Conservation (phyloP, 2,113 vertebrate genomes). For the Dinomys branickii region DNA sequence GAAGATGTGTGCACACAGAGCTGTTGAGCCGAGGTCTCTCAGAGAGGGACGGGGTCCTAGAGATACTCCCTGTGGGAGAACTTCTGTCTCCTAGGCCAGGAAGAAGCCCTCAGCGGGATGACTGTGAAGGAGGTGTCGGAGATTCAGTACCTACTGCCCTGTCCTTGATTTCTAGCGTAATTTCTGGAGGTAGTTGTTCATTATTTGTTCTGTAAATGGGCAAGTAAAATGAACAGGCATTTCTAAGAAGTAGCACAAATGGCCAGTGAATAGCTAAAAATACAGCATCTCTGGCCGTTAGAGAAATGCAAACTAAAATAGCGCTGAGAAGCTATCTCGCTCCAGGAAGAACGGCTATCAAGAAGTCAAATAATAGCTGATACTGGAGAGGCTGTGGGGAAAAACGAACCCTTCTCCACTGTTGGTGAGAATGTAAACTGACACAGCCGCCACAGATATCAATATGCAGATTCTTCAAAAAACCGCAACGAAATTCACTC, state of each 20-base stretch:
- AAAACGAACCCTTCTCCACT: not conserved
- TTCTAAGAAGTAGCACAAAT: not conserved
- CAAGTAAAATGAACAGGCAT: not conserved
- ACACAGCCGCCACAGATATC: not conserved
- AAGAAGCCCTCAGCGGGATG: not conserved
- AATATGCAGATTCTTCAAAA: not conserved
- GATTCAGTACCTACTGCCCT: not conserved
- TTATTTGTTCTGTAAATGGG: not conserved
- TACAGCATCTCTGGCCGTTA: not conserved
- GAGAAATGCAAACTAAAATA: not conserved
- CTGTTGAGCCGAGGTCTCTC: not conserved
- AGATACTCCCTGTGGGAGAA: not conserved
- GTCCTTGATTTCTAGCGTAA: not conserved
- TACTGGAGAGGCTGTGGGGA: not conserved
- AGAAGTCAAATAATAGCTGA: not conserved
- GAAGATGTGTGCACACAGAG: not conserved
- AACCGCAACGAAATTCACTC: not conserved
- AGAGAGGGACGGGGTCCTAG: not conserved
- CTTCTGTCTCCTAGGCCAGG: not conserved
- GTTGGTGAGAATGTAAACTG: not conserved
- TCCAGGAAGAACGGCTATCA: not conserved
- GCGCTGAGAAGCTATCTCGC: not conserved
- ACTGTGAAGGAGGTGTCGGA: not conserved
- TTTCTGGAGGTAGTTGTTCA: not conserved
- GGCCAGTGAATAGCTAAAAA: not conserved